Evolutionary conservation across 2,888 invertebrate species (phyloP).

Genomic region (Andrena fulva): DNA sequence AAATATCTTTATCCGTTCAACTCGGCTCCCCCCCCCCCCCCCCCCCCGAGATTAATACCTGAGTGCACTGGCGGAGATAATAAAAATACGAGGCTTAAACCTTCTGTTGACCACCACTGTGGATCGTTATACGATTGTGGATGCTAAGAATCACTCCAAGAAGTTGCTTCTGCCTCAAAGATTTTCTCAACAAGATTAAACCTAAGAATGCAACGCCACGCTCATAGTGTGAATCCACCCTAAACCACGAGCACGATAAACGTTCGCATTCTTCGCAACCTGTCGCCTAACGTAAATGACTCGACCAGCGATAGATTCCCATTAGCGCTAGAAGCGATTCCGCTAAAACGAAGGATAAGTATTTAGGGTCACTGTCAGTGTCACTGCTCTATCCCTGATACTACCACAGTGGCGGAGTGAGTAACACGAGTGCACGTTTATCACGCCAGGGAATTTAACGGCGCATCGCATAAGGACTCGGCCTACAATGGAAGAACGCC

Average conservation of each 20-base stretch:
- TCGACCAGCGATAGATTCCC: slow-evolving; percentile 17
- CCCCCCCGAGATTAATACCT: too few species aligned
- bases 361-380: slow-evolving; percentile 1
- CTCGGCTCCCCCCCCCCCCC: too few species aligned
- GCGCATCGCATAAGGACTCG: not conserved
- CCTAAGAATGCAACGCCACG: not conserved
- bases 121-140: too few species aligned
- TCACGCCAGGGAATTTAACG: not conserved
- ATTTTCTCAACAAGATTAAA: not conserved
- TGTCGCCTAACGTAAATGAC: slow-evolving; percentile 1
- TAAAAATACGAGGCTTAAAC: too few species aligned
- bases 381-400: not conserved
- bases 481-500: not conserved
- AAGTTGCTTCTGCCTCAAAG: too few species aligned
- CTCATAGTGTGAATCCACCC: not conserved
- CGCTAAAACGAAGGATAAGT: not conserved
- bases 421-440: not conserved
- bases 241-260: not conserved
- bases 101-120: too few species aligned
- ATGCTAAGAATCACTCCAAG: too few species aligned
- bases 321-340: slow-evolving; percentile 1
- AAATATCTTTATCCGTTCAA: too few species aligned
- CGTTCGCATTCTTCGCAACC: not conserved
- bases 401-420: not conserved
- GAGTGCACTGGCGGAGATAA: too few species aligned